Percentiles rank a stretch among this genome's conserved stretches.
These are phyloP conservation scores for Lutjanus campechanus DNA, from an alignment of 2,797 vertebrate species.

Conservation along the genomic window DNA sequence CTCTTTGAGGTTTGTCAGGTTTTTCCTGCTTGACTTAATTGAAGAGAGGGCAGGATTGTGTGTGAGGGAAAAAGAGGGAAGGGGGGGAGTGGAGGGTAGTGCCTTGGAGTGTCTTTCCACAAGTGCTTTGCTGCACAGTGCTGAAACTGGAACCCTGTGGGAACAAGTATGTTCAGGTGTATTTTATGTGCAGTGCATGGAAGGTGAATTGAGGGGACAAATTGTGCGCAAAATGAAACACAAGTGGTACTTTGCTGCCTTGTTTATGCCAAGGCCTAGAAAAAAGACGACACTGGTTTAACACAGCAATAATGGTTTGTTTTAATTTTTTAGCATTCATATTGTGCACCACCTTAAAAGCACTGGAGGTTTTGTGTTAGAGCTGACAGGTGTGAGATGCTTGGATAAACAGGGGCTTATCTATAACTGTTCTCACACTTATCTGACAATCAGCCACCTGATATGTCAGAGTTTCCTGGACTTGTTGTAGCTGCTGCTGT, in stretches of 20 bases:
- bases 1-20: conserved; percentile 81
- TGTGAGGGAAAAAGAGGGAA: conserved; percentile 29
- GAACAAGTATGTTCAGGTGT: conserved; percentile 84
- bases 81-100: conserved; percentile 22
- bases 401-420: conserved; percentile 69
- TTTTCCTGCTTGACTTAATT: conserved; percentile 83
- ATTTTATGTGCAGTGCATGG: conserved; percentile 65
- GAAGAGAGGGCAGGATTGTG: conserved; percentile 72
- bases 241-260: conserved; percentile 4
- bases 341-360: not conserved
- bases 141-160: conserved; percentile 88
- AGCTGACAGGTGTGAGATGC: conserved; percentile 28
- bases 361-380: conserved; percentile 29
- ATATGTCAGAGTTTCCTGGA: conserved; percentile 70
- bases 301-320: not conserved
- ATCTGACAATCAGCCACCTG: conserved; percentile 76
- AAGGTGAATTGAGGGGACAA: conserved; percentile 57
- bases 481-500: conserved; percentile 64
- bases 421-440: conserved; percentile 75
- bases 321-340: conserved; percentile 5
- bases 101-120: conserved; percentile 79
- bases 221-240: conserved; percentile 37
- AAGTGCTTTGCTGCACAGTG: conserved; percentile 78
- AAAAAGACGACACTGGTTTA: not conserved
- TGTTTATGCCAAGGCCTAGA: conserved; percentile 5